phyloP scores from a whole-genome alignment of 2,888 invertebrate species.

The Lissocephala sabroskyi region DNA sequence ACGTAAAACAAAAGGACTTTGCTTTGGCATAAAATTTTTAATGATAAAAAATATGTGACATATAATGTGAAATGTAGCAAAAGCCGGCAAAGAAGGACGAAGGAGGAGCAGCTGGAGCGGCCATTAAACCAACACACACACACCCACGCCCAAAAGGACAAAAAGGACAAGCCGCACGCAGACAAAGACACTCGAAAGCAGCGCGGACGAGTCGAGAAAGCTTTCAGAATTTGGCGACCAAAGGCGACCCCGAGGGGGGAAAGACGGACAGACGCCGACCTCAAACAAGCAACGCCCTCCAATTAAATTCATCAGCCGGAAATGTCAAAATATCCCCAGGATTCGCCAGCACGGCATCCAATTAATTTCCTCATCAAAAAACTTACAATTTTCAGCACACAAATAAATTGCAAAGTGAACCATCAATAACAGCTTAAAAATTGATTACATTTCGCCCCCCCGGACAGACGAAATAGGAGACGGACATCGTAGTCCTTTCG shows the following conservation, averaged over 20 bases:
- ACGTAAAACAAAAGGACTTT: slow-evolving; percentile 53
- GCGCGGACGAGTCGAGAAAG: not conserved
- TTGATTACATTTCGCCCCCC: slow-evolving; percentile 54
- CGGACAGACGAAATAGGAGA: no score
- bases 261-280: slow-evolving; percentile 19
- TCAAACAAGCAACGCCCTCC: slow-evolving; percentile 45
- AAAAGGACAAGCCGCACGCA: slow-evolving; percentile 10
- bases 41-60: slow-evolving; percentile 49
- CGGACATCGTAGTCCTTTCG: no score
- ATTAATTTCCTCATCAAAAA: slow-evolving; percentile 51
- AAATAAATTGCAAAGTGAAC: slow-evolving; percentile 50
- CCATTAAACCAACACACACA: slow-evolving; percentile 4
- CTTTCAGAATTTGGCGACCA: no score
- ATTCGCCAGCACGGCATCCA: slow-evolving; percentile 31
- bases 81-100: no score
- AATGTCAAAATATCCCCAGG: not conserved
- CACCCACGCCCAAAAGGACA: slow-evolving; percentile 36
- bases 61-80: slow-evolving; percentile 37
- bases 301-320: slow-evolving; percentile 29
- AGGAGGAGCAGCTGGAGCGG: slow-evolving; percentile 1
- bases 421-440: slow-evolving; percentile 67
- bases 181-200: slow-evolving; percentile 1
- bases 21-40: slow-evolving; percentile 41
- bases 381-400: slow-evolving; percentile 11
- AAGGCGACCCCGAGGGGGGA: no score